phyloP scores from a whole-genome alignment of 2,888 invertebrate genomes.

The Zonitis immaculata region DNA sequence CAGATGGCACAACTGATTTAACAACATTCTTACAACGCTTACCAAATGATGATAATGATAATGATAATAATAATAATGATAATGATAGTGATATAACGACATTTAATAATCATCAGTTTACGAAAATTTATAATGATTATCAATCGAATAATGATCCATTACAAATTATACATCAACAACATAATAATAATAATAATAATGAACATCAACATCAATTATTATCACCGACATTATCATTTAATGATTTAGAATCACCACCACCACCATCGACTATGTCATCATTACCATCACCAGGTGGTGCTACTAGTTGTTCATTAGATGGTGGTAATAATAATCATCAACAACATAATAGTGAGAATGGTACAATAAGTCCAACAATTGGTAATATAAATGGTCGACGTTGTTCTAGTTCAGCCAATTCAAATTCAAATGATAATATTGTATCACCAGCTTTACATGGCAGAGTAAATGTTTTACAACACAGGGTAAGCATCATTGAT shows the following conservation, averaged over 20 bases:
- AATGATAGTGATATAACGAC: too few relatives aligned
- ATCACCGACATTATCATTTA: conserved; percentile 56
- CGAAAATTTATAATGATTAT: conserved; percentile 47
- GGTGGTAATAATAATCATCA: too few relatives aligned
- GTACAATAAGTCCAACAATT: conserved; percentile 62
- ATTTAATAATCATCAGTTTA: conserved; percentile 41
- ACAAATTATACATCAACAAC: conserved; percentile 65
- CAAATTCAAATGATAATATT: conserved; percentile 54
- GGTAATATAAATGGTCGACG: conserved; percentile 66
- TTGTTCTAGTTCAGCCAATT: conserved; percentile 57
- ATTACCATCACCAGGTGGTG: conserved; percentile 73
- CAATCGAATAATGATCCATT: conserved; percentile 39
- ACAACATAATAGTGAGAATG: conserved; percentile 48
- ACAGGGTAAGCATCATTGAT: conserved; percentile 75
- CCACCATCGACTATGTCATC: conserved; percentile 59
- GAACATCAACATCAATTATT: conserved; percentile 46
- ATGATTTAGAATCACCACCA: conserved; percentile 59
- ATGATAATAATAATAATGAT: conserved; percentile 53
- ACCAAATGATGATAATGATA: conserved; percentile 57
- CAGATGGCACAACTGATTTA: conserved; percentile 70
- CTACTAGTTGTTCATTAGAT: conserved; percentile 66
- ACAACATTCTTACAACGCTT: conserved; percentile 69
- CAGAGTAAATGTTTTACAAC: conserved; percentile 70
- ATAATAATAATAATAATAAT: conserved; percentile 6
- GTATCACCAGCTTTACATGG: conserved; percentile 54